Evolutionary conservation across 2,797 vertebrate genomes (phyloP), one percentile per base, ranked within the genome.

Genomic region (Eremophila alpestris): DNA sequence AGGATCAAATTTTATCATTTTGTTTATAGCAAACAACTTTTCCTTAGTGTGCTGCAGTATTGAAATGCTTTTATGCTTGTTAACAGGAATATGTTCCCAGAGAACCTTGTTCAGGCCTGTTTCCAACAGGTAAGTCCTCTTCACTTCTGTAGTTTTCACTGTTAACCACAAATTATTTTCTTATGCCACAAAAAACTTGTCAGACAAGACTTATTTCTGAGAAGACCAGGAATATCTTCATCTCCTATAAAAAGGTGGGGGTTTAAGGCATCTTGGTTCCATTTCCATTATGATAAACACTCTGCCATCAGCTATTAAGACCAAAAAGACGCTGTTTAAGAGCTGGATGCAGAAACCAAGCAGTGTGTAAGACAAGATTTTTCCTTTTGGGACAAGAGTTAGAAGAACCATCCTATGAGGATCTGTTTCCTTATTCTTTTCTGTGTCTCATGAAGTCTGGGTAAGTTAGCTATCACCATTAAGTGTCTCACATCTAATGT

Each of bases 81-180:
- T 83, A 86, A 97, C 97, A 99, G 99, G 97, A 99, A 99, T 95
- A 99, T 99, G 99, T 99, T 99, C 94, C 99, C 99, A 58, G 99
- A 99, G 97, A 99, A 99, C 89, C 98, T 99, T 83, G 98, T 99
- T 52, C 99, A 99, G 96, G 99, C 99, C 94, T 99, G 99, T 98
- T 99, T 99, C 96, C 99, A 99, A 93, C 99, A 99, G 98, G 99
- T 99, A 98, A 97, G 91, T 84, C 10, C 7, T 83, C 16, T 79
- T 89, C 40, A 11, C 38, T 84, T 30, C 48, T 87, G 19, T 71
- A 51, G 15, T 58, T 65, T 67, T 84, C 40, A 38, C n/a, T 82
- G 20, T 46, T 80, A 83, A 34, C 24, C 59, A 56, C 29, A 40
- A 68, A 74, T 91, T 62, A 27, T 26, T 51, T 12, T 85, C 78